Base-by-base conservation (phyloP, 2,888 invertebrate genomes). In the Stomorhina lunata region DNA sequence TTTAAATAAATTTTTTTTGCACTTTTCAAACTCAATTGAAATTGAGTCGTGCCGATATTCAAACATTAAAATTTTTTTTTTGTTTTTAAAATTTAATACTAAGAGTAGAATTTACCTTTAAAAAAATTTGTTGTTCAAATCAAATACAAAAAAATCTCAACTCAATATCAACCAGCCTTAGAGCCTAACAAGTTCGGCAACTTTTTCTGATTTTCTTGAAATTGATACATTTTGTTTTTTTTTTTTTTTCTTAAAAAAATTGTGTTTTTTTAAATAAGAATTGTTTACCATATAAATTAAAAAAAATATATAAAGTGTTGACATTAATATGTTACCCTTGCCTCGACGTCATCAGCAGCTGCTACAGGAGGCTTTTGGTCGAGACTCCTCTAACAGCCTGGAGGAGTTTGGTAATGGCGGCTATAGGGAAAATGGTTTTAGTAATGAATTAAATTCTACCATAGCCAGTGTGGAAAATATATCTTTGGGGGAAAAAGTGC, bases 321-420 rank as follows among this genome's bases (percentile, higher is more conserved):
- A n/a, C n/a, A n/a, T 57, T 32, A 48, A 32, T 37, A 88, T 88
- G 88, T 85, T 87, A 80, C 86, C 88, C 7, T 73, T 82, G 12
- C 72, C 75, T 45, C 80, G 72, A 32, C 81, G 83, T 20, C 50
- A 79, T 37, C 83, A 84, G 29, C 61, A 84, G 45, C 78, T 83
- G 73, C 37, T 84, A 73, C 57, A 72, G 40, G 77, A 78, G n/a
- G 37, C 83, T 17, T 86, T 86, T 73, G 84, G 85, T 1, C 66
- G 79, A 0, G 83, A 86, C 20, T 76, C 85, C 17, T 37, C 63
- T 20, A 34, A 86, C 27, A 83, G 83, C 43, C 81, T 86, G 57
- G 85, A 87, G 37, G 85, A 86, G 45, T 84, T 86, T 6, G 86
- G 85, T 27, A 32, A 20, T 40, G 50, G 59, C 9, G 15, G 17